These are phyloP conservation scores for Sinosuthora webbiana DNA, from an alignment of 2,113 vertebrate genomes.

Conservation along the genomic window DNA sequence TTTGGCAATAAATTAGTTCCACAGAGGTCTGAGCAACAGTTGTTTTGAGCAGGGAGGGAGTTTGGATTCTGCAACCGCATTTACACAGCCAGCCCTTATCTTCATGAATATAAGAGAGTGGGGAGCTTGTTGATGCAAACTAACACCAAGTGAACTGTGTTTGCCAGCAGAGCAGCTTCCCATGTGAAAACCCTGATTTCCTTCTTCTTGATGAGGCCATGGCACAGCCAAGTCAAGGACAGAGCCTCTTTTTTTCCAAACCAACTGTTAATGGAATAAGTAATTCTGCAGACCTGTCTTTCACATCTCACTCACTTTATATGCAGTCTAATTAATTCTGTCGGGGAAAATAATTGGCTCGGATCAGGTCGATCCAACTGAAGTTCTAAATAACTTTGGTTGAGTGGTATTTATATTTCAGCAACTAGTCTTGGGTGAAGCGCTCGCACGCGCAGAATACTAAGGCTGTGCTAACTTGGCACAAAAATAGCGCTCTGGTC, in stretches of 20 bases:
- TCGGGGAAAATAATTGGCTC: slow-evolving; percentile 68
- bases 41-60: slow-evolving; percentile 7
- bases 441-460: slow-evolving; percentile 20
- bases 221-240: slow-evolving; percentile 47
- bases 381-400: slow-evolving; percentile 65
- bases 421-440: slow-evolving; percentile 49
- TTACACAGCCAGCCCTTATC: slow-evolving; percentile 27
- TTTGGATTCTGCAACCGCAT: neutral
- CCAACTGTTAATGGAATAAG: slow-evolving; percentile 36
- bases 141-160: neutral
- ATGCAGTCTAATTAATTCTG: slow-evolving; percentile 72
- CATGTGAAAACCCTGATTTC: neutral
- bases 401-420: slow-evolving; percentile 66
- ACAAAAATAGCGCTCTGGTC: slow-evolving; percentile 23
- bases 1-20: slow-evolving; percentile 44
- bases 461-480: slow-evolving; percentile 35
- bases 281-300: slow-evolving; percentile 54
- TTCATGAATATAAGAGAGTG: neutral
- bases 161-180: slow-evolving; percentile 30
- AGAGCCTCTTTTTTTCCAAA: neutral
- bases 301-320: slow-evolving; percentile 66
- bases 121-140: slow-evolving; percentile 16
- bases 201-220: neutral
- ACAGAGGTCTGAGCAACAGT: slow-evolving; percentile 45
- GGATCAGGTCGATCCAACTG: slow-evolving; percentile 49